Evolutionary conservation across 2,888 invertebrate genomes (phyloP), one percentile per base, ranked within the genome.

Genomic region (Abrostola tripartita): DNA sequence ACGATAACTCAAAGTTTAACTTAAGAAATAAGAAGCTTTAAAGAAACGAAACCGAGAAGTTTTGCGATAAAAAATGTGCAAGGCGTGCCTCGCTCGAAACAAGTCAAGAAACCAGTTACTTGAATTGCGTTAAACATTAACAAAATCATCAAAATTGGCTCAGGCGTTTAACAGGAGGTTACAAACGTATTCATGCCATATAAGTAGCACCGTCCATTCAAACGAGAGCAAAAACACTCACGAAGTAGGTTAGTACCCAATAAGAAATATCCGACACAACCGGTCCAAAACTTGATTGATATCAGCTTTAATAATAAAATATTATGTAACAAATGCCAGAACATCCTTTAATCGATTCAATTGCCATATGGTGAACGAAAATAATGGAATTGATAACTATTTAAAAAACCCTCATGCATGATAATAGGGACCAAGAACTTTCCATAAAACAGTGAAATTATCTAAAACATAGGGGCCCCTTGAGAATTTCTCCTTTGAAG

Each of bases 381-480:
- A 76, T 71, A 78, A 76, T 71, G 65, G 59, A 72, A 81, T 82
- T 78, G 84, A 85, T 86, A 85, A 84, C 74, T 84, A 86, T 87
- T 85, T 79, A 82, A 84, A n/a, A 68, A 81, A 86, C 89, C 90
- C 90, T 68, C 86, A 88, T 88, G 76, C 71, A 74, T 61, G 65
- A 62, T 80, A 80, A 78, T 80, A 75, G 73, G 74, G 82, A 81
- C 74, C 64, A 67, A 76, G 68, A 81, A 76, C 61, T 82, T 85
- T 82, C 79, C 82, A 85, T 85, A 84, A 85, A 88, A 89, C 87
- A 87, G 81, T 87, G 79, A 84, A 86, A 84, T 82, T 82, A 70
- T 74, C 79, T 82, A 84, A 77, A 81, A 77, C 77, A 91, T 92
- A 84, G 81, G 92, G 92, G 92, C 77, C 71, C 78, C 76, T 81